phyloP scores from a whole-genome alignment of 2,113 vertebrate species.

The Oxyruncus cristatus region DNA sequence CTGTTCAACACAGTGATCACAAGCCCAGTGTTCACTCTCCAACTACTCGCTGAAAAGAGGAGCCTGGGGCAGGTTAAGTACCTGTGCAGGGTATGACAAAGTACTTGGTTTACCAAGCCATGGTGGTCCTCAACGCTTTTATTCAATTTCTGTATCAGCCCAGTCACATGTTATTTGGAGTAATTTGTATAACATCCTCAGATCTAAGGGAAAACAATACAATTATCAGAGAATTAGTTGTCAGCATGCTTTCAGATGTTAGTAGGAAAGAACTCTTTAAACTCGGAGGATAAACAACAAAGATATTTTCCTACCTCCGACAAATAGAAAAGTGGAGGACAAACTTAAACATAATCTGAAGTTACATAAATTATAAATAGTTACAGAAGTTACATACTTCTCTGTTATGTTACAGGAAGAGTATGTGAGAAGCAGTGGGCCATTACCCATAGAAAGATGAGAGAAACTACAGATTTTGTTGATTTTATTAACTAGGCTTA shows the following conservation, averaged over 20 bases:
- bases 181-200: neutral
- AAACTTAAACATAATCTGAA: neutral
- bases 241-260: neutral
- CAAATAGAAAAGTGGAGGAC: neutral
- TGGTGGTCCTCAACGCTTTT: neutral
- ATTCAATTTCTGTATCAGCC: neutral
- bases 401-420: neutral
- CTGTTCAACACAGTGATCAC: neutral
- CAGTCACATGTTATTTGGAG: neutral
- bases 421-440: neutral
- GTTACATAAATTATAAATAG: neutral
- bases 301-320: neutral
- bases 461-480: neutral
- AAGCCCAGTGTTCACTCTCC: neutral
- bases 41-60: neutral
- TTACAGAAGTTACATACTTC: neutral
- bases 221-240: neutral
- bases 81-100: neutral
- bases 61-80: neutral
- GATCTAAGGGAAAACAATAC: neutral
- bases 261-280: neutral
- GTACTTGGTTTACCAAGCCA: rapidly evolving
- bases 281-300: neutral
- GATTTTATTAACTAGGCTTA: neutral
- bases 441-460: neutral